Evolutionary conservation across 2,888 invertebrate genomes (phyloP).

Genomic region (Caenorhabditis parvicauda): DNA sequence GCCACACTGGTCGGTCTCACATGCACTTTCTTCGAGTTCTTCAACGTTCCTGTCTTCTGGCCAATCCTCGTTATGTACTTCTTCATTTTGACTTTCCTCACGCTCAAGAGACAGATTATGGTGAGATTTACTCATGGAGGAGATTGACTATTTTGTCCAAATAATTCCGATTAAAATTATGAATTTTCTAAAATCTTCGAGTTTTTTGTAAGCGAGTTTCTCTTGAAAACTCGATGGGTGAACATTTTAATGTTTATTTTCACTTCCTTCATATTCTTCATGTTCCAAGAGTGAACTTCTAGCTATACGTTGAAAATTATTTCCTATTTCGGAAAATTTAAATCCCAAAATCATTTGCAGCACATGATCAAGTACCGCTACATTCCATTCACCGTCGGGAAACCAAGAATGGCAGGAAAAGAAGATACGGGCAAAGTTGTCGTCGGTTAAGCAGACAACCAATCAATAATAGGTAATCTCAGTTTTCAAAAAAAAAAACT

Average conservation of each 20-base stretch:
- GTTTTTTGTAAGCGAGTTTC: too few relatives aligned
- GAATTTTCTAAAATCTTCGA: too few relatives aligned
- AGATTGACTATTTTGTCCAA: too few relatives aligned
- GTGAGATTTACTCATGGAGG: conserved; percentile 72
- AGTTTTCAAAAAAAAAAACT: too few relatives aligned
- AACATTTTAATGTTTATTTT: too few relatives aligned
- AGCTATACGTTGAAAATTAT: too few relatives aligned
- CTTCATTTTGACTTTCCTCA: conserved; percentile 93
- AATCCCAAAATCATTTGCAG: conserved; percentile 72
- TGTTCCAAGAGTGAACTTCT: too few relatives aligned
- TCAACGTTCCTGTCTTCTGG: conserved; percentile 99
- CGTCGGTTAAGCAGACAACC: conserved; percentile 63
- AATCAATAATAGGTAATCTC: too few relatives aligned
- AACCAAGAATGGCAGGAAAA: conserved; percentile 80
- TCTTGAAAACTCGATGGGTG: too few relatives aligned
- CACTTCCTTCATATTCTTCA: too few relatives aligned
- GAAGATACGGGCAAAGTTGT: conserved; percentile 64
- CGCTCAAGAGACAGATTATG: conserved; percentile 99
- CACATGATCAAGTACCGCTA: conserved; percentile 99
- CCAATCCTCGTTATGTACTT: conserved; percentile 99
- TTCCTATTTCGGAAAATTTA: too few relatives aligned
- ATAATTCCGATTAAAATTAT: too few relatives aligned
- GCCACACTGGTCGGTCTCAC: conserved; percentile 84
- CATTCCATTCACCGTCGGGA: conserved; percentile 95
- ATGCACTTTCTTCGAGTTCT: conserved; percentile 90